Evolutionary conservation across 2,113 vertebrate species (phyloP).

Genomic region (Thryonomys swinderianus): DNA sequence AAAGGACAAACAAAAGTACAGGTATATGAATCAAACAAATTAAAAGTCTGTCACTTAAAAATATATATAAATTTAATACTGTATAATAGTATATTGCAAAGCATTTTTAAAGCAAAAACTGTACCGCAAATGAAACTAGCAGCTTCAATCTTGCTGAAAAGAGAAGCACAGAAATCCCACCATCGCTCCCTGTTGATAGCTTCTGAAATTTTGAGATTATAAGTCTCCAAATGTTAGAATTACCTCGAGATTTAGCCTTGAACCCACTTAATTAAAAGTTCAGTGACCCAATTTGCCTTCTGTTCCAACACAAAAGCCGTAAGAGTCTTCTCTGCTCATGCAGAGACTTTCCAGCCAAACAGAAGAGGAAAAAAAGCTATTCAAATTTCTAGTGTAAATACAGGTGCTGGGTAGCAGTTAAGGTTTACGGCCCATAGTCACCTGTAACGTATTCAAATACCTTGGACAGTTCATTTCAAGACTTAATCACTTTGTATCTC

Average conservation of each 20-base stretch:
- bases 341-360: background rate
- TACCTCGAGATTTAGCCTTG: constrained; percentile 45
- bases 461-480: constrained; percentile 34
- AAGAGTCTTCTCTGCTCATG: background rate
- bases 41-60: background rate
- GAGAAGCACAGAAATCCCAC: background rate
- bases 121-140: background rate
- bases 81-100: background rate
- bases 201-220: constrained; percentile 46
- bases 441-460: background rate
- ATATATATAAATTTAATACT: background rate
- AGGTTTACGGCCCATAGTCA: background rate
- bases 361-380: background rate
- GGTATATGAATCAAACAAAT: background rate
- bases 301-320: background rate
- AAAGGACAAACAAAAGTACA: background rate
- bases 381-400: constrained; percentile 8
- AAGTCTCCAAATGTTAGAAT: constrained; percentile 13
- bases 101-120: constrained; percentile 35
- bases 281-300: constrained; percentile 1
- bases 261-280: constrained; percentile 18
- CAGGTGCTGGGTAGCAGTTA: background rate
- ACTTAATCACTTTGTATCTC: background rate
- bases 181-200: background rate
- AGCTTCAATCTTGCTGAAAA: background rate